Evolutionary conservation across 2,113 vertebrate genomes (phyloP).

Genomic region (Chaetodon auriga): DNA sequence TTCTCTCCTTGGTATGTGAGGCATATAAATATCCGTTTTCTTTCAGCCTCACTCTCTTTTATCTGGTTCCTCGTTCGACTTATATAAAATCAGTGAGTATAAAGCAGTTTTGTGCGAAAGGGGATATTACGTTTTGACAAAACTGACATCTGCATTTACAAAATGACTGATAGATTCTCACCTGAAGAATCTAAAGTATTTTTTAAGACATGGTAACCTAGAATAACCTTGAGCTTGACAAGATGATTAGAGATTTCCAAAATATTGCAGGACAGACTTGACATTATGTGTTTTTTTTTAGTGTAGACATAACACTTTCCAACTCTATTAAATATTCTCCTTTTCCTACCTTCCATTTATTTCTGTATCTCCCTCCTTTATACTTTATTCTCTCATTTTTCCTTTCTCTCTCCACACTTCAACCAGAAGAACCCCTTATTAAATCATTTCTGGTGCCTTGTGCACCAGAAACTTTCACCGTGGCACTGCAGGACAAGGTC

Average conservation of each 20-base stretch:
- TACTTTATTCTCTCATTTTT: conserved; percentile 15
- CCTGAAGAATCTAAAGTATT: background rate
- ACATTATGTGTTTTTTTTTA: background rate
- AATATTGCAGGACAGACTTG: background rate
- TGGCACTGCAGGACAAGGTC: conserved; percentile 46
- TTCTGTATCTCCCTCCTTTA: background rate
- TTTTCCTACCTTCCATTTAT: background rate
- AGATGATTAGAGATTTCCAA: conserved; percentile 19
- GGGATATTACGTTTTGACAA: background rate
- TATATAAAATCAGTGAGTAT: background rate
- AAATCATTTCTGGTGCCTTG: conserved; percentile 21
- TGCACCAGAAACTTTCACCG: conserved; percentile 5
- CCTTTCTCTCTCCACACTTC: conserved; percentile 15
- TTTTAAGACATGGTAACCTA: background rate
- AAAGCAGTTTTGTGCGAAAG: background rate
- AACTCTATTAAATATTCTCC: background rate
- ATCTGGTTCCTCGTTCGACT: background rate
- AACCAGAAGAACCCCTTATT: conserved; percentile 29
- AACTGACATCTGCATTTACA: background rate
- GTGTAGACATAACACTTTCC: background rate
- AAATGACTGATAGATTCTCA: background rate
- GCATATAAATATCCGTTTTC: conserved; percentile 39
- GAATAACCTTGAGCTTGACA: background rate
- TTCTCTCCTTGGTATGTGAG: conserved; percentile 34
- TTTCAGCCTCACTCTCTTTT: conserved; percentile 3